Evolutionary conservation across 2,888 invertebrate species (phyloP).

Genomic region (Trilocha varians): DNA sequence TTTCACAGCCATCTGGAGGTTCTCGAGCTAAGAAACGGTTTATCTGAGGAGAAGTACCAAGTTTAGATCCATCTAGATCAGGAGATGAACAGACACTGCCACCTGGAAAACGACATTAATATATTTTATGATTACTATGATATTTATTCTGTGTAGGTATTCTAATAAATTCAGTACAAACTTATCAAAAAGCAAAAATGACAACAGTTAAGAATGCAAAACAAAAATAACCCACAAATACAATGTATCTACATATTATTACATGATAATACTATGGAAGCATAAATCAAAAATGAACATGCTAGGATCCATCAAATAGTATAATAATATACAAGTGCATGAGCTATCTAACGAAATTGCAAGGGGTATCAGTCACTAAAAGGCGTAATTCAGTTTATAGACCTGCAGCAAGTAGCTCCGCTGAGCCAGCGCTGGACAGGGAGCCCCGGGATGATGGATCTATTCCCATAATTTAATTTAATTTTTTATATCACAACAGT

Average conservation of each 20-base stretch:
- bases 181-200: not conserved
- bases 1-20: slow-evolving; percentile 93
- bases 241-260: too few relatives aligned
- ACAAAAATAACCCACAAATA: too few relatives aligned
- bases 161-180: not conserved
- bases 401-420: slow-evolving; percentile 78
- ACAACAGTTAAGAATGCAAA: slow-evolving; percentile 3
- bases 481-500: not conserved
- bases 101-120: slow-evolving; percentile 49
- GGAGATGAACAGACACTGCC: slow-evolving; percentile 85
- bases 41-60: slow-evolving; percentile 88
- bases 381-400: slow-evolving; percentile 59
- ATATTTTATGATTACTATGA: not conserved
- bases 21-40: slow-evolving; percentile 88
- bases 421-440: slow-evolving; percentile 65
- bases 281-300: slow-evolving; percentile 26
- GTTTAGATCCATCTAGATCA: slow-evolving; percentile 79
- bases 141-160: not conserved
- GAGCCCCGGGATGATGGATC: slow-evolving; percentile 75
- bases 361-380: slow-evolving; percentile 25
- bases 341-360: slow-evolving; percentile 24
- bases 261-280: slow-evolving; percentile 7
- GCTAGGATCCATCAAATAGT: slow-evolving; percentile 30
- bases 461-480: slow-evolving; percentile 39
- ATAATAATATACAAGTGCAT: slow-evolving; percentile 23